Conservation (phyloP, 2,113 vertebrate genomes). For the Silurus meridionalis region DNA sequence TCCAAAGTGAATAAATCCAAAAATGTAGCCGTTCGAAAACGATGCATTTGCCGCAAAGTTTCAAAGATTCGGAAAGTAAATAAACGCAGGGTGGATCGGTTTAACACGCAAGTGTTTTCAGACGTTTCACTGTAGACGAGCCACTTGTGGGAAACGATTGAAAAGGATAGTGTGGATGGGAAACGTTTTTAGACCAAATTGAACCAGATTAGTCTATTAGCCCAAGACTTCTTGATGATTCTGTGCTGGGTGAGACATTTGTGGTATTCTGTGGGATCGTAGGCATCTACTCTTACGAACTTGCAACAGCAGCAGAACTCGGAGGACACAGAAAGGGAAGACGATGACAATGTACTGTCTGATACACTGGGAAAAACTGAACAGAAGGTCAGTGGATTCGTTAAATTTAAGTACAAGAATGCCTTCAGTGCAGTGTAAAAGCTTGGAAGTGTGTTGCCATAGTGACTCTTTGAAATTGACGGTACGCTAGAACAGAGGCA, state of each 20-base stretch:
- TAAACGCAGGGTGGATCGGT: too few species aligned
- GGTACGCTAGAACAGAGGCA: conserved; percentile 23
- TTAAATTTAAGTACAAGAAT: not conserved
- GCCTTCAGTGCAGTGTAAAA: conserved; percentile 6
- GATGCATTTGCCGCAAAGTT: too few species aligned
- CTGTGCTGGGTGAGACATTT: not conserved
- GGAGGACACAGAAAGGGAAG: too few species aligned
- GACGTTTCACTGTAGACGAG: too few species aligned
- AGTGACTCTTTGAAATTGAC: conserved; percentile 31
- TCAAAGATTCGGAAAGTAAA: too few species aligned
- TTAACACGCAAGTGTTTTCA: too few species aligned
- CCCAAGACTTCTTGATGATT: not conserved
- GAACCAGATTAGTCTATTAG: too few species aligned
- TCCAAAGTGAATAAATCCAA: too few species aligned
- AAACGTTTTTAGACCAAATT: too few species aligned
- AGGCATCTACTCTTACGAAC: not conserved
- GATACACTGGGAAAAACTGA: not conserved
- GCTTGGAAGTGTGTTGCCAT: conserved; percentile 29
- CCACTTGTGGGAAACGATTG: too few species aligned
- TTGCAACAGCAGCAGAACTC: not conserved
- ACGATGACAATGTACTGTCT: not conserved
- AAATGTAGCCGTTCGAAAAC: too few species aligned
- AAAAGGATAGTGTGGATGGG: too few species aligned
- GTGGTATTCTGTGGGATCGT: not conserved
- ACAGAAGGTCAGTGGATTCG: not conserved